Evolutionary conservation across 2,888 invertebrate genomes (phyloP), one percentile per base, ranked within the genome.

Genomic region (Lithophane leautieri): DNA sequence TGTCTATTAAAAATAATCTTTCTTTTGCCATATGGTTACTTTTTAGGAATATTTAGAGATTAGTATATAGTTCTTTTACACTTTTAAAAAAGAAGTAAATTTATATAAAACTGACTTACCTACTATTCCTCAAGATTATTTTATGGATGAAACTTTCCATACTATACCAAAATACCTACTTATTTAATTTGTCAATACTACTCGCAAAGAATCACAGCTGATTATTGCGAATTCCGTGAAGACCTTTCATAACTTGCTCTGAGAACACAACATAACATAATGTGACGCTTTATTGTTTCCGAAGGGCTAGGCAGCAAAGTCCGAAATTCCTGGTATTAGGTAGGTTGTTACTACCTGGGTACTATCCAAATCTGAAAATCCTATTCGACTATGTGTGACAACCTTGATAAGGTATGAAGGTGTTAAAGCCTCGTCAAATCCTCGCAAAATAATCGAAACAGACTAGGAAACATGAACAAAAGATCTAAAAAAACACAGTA

Each of bases 401-500:
- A 22, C 14, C n/a, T 60, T 52, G 8, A 58, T 4, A n/a, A n/a
- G 63, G 25, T 16, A 14, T 2, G 2, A 19, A 28, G 22, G 42
- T 4, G 19, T 9, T 19, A 4, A 54, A 66, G 6, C 12, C 19
- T 42, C 14, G 40, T 16, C 8, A 47, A 42, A 47, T 34, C 22
- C 44, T 52, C 11, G 19, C 16, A 60, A 50, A 56, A n/a, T 44
- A 72, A 52, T 40, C 40, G 40, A 54, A 54, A 42, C 28, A 42
- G n/a, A 63, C 47, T 22, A 47, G 25, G 4, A 52, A 47, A 74
- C 47, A 44, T 28, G 3, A 66, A 34, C 9, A 61, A 76, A 75
- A 56, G 4, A 6, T 25, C 19, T 16, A 19, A 65, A 60, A 60
- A 34, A 72, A 34, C 19, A 56, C 19, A 2, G 14, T 16, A 52